Conservation (phyloP, 2,113 vertebrate genomes). For the Synchiropus splendidus region DNA sequence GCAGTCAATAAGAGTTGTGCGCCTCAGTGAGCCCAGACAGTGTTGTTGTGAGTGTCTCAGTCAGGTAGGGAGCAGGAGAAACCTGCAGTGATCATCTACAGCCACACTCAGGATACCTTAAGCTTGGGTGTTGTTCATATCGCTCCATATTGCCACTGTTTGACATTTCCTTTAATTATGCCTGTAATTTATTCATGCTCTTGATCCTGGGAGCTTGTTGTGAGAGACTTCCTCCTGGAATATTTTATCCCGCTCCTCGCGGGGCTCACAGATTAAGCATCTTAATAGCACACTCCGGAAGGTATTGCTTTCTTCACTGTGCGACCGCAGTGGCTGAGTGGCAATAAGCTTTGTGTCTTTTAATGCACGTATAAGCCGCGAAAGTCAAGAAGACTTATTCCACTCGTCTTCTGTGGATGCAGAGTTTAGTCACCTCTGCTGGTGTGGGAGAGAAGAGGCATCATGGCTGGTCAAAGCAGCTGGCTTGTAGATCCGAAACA, state of each 20-base stretch:
- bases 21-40: constrained; percentile 41
- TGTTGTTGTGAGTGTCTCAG: constrained; percentile 38
- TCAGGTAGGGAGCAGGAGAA: constrained; percentile 51
- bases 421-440: no score
- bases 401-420: no score
- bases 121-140: constrained; percentile 59
- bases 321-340: constrained; percentile 12
- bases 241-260: constrained; percentile 54
- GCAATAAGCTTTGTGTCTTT: constrained; percentile 21
- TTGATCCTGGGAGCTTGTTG: constrained; percentile 66
- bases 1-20: constrained; percentile 22
- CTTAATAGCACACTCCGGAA: constrained; percentile 60
- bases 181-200: constrained; percentile 72
- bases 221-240: constrained; percentile 65
- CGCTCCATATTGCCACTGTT: constrained; percentile 56
- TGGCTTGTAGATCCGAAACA: no score
- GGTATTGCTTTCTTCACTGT: constrained; percentile 50
- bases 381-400: no score
- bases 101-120: constrained; percentile 44
- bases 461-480: no score
- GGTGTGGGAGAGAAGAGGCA: no score
- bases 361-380: constrained; percentile 5
- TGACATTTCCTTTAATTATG: constrained; percentile 75
- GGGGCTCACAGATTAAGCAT: constrained; percentile 59
- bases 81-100: constrained; percentile 58